phyloP scores from a whole-genome alignment of 2,888 invertebrate genomes.

The Drosophila anomelani region DNA sequence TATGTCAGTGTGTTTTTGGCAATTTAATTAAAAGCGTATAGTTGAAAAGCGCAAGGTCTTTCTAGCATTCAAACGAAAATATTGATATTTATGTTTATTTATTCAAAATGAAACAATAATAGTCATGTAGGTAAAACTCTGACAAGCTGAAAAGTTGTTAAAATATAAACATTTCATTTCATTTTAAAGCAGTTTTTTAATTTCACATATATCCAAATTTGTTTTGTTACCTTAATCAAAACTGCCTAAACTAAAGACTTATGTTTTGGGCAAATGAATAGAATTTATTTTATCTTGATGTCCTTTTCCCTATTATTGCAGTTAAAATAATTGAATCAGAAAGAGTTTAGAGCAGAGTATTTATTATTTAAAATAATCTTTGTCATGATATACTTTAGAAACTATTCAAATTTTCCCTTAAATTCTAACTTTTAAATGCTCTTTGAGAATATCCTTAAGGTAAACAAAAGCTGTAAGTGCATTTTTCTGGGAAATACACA shows the following conservation, averaged over 20 bases:
- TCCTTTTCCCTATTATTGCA: not conserved
- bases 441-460: not conserved
- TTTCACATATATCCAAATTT: too few relatives aligned
- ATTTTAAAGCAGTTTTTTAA: too few relatives aligned
- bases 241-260: not conserved
- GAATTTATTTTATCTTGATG: not conserved
- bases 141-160: too few relatives aligned
- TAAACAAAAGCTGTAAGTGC: not conserved
- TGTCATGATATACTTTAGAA: not conserved
- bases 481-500: conserved; percentile 20
- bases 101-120: not conserved
- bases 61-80: not conserved
- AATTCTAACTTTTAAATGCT: not conserved
- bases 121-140: too few relatives aligned
- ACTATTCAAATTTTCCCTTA: not conserved
- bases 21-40: conserved; percentile 49
- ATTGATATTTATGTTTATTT: conserved; percentile 3
- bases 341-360: not conserved
- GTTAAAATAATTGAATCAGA: not conserved
- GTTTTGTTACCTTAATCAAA: too few relatives aligned
- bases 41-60: conserved; percentile 23
- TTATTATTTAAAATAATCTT: not conserved
- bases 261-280: not conserved
- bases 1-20: conserved; percentile 33
- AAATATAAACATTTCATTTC: too few relatives aligned